Evolutionary conservation across 2,888 invertebrate species (phyloP), one percentile per base, ranked within the genome.

Genomic region (Gandaritis pyraliata): DNA sequence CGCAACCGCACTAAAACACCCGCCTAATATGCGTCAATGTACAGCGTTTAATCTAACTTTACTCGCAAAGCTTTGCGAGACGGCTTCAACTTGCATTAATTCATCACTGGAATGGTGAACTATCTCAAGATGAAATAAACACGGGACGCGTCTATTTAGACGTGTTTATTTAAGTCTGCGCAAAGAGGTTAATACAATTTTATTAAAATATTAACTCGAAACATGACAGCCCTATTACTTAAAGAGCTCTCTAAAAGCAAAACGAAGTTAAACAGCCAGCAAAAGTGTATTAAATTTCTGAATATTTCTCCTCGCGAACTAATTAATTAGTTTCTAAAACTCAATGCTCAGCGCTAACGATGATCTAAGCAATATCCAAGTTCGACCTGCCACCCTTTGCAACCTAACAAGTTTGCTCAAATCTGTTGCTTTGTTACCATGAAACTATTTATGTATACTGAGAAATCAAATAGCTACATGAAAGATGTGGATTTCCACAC

Each of bases 41-140:
- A 78, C 81, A 78, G 70, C 83, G 77, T 88, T 85, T 85, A 89
- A 90, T 90, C 86, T 88, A 90, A 88, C 82, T 90, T 88, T 80
- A 70, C 75, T 78, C 74, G 73, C 79, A 77, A 79, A 85, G 81
- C 78, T 82, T 80, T 82, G 33, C 70, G 68, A 68, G 77, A 74
- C 76, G 78, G 81, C 77, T 86, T 81, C 71, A 74, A 72, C 71
- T 76, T 74, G 77, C 78, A 77, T 81, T 79, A 80, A 82, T 82
- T 76, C 78, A 81, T 76, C 74, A 74, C 69, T 51, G 65, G 58
- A 46, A 47, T 47, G 47, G 49, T 48, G 53, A 72, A 74, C 66
- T 68, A 71, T 69, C 64, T 51, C 45, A 48, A 48, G 60, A n/a
- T n/a, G n/a, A 55, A 65, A 70, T 64, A 64, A 68, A 66, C 67